These are phyloP conservation scores for Bubo blakistoni DNA, from an alignment of 2,113 vertebrate genomes.

Conservation along the genomic window DNA sequence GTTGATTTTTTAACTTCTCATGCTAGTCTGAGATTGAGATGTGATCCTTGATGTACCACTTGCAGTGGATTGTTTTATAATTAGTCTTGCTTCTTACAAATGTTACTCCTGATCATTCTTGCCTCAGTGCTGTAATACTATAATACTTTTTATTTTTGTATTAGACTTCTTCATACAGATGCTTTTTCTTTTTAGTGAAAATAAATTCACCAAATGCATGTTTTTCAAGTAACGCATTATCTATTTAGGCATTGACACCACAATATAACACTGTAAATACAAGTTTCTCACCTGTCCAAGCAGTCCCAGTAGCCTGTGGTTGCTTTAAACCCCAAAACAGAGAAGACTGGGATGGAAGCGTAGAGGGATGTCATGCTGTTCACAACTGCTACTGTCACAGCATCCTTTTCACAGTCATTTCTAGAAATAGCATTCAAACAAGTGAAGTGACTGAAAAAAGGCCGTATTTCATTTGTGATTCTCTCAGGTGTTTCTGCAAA, in stretches of 20 bases:
- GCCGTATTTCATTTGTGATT: background rate
- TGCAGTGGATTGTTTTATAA: background rate
- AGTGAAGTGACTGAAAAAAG: background rate
- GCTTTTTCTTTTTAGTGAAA: background rate
- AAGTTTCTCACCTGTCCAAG: slow-evolving; percentile 71
- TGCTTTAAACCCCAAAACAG: slow-evolving; percentile 93
- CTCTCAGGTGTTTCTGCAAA: background rate
- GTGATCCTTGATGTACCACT: background rate
- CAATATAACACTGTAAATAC: background rate
- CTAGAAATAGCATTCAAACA: slow-evolving; percentile 62
- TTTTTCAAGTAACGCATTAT: background rate
- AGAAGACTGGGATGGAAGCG: slow-evolving; percentile 85
- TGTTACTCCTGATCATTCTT: background rate
- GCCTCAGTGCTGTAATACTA: background rate
- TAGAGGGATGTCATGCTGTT: slow-evolving; percentile 92
- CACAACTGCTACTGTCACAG: slow-evolving; percentile 81
- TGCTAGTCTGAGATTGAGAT: background rate
- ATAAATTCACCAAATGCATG: background rate
- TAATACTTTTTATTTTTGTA: background rate
- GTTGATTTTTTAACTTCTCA: background rate
- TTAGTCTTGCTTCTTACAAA: background rate
- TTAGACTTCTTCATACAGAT: background rate
- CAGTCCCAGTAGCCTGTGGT: slow-evolving; percentile 74
- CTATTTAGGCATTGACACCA: background rate
- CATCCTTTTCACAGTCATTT: slow-evolving; percentile 89